These are phyloP conservation scores for Meloidogyne hapla DNA, from an alignment of 1,140 invertebrate species.

Conservation along the genomic window DNA sequence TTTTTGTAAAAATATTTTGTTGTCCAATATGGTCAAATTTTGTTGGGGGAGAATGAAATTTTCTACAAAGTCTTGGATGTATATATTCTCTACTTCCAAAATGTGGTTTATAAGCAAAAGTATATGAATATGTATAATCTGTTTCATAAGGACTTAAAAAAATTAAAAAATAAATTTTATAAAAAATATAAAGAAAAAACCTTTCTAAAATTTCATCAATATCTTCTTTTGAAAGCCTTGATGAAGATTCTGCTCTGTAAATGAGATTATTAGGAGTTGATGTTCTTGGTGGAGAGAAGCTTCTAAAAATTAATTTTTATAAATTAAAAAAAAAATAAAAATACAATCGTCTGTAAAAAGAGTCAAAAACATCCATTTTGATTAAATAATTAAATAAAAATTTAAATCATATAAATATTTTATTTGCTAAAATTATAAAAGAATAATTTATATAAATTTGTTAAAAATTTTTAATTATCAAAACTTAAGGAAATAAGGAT, in stretches of 20 bases:
- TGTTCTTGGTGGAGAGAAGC: slow-evolving; percentile 12
- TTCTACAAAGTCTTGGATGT: slow-evolving; percentile 29
- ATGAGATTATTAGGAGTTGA: slow-evolving; percentile 3
- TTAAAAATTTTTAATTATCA: too few relatives aligned
- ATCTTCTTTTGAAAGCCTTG: slow-evolving; percentile 29
- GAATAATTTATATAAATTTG: too few relatives aligned
- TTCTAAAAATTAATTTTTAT: slow-evolving; percentile 2
- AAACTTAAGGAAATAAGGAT: too few relatives aligned
- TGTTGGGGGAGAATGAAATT: neutral
- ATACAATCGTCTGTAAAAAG: neutral
- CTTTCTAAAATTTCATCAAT: slow-evolving; percentile 35
- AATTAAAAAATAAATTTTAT: neutral
- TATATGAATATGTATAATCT: slow-evolving; percentile 26
- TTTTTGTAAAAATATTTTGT: neutral
- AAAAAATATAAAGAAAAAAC: slow-evolving; percentile 4
- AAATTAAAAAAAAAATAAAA: neutral
- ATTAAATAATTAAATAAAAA: neutral
- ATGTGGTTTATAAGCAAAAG: slow-evolving; percentile 25
- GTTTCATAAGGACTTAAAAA: slow-evolving; percentile 33
- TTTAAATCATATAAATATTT: neutral
- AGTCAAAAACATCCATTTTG: neutral
- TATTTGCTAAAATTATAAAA: too few relatives aligned
- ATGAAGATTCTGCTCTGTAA: slow-evolving; percentile 6
- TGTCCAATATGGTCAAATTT: neutral
- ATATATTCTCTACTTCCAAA: slow-evolving; percentile 24